Conservation (phyloP, 1,140 invertebrate genomes). For the Samia ricini region DNA sequence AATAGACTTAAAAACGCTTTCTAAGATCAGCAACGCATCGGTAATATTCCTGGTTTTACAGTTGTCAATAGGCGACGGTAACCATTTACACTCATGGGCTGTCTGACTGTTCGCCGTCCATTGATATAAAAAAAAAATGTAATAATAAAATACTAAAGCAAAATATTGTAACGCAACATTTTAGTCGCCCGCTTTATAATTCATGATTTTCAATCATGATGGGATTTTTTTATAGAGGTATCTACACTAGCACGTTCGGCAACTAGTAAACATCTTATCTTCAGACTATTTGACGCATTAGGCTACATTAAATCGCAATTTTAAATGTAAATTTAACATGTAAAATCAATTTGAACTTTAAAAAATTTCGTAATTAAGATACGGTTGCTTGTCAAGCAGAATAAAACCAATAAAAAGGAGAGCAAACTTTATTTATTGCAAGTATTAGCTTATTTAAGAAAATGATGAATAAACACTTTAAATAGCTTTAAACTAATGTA, state of each 20-base stretch:
- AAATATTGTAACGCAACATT: conserved; percentile 11
- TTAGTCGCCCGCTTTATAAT: conserved; percentile 12
- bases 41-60: too few species aligned
- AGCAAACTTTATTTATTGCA: too few species aligned
- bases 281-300: conserved; percentile 13
- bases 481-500: too few species aligned
- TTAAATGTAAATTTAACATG: conserved; percentile 16
- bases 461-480: too few species aligned
- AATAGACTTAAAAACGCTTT: too few species aligned
- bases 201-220: conserved; percentile 16
- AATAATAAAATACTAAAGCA: background rate
- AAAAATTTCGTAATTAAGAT: conserved; percentile 12
- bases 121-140: background rate
- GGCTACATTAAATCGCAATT: conserved; percentile 14
- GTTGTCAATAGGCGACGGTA: too few species aligned
- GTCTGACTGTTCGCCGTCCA: too few species aligned
- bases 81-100: too few species aligned
- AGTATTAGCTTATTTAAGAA: too few species aligned
- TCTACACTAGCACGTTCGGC: background rate
- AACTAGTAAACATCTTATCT: conserved; percentile 2
- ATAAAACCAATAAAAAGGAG: conserved; percentile 13
- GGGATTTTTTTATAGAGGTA: conserved; percentile 26
- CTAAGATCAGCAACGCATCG: too few species aligned
- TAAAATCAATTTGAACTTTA: conserved; percentile 24
- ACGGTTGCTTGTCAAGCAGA: conserved; percentile 3